Base-by-base conservation (phyloP, 2,797 vertebrate genomes). In the Enteromius radiatus region DNA sequence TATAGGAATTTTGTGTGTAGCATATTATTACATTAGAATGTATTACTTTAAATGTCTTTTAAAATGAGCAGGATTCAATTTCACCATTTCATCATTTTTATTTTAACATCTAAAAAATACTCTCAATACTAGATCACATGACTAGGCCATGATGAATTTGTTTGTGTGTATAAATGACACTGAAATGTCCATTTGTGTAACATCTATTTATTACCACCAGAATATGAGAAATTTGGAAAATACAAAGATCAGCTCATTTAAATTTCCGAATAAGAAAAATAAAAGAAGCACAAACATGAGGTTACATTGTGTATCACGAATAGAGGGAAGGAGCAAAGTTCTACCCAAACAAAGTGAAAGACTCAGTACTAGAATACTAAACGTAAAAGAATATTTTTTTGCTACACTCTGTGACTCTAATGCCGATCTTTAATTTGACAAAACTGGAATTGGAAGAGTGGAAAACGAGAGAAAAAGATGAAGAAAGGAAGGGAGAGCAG, bases 181-280 rank as follows among this genome's bases (percentile, higher is more conserved):
- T 54, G 26, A 64, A 64, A 86, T 86, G 86, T n/a, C 64, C 45
- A 71, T 91, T 86, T 92, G 92, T 93, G 88, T 91, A 92, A 94
- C 94, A 95, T 89, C 93, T 94, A 95, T 95, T 95, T 95, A 95
- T 94, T 95, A 95, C 92, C 93, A 95, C 92, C 92, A 91, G 93
- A 93, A 93, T 93, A 95, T 94, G 93, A 95, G 92, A 93, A 94
- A 94, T 94, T 94, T 95, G 93, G 93, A 95, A 94, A 95, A 94
- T 95, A 95, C 94, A 95, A 95, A 95, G 93, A 94, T 94, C 93
- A 91, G 92, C 90, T 93, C 92, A 93, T 94, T 94, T 93, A 93
- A 93, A 94, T 81, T 92, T 93, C 89, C 92, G 91, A 94, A 93
- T 94, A 95, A 92, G 92, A 94, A 95, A 90, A 94, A 93, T 92